Percentiles rank a stretch among this genome's conserved stretches.
Conservation (phyloP, 2,888 invertebrate genomes). For the Mesorhabditis spiculigera region DNA sequence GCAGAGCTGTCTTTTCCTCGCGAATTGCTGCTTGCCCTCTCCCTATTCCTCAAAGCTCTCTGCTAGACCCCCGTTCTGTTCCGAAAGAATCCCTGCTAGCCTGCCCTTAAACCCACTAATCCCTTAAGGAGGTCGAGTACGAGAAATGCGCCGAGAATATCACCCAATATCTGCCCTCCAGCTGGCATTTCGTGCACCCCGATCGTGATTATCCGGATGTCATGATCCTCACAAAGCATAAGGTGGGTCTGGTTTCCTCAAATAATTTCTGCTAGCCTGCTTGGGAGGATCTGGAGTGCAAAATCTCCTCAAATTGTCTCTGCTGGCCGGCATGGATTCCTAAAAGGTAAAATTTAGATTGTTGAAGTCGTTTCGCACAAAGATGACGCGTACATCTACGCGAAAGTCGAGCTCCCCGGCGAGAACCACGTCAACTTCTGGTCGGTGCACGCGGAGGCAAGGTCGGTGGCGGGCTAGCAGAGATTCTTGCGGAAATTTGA, state of each 20-base stretch:
- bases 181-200: slow-evolving; percentile 17
- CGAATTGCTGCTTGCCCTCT: too few relatives aligned
- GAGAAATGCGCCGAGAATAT: slow-evolving; percentile 8
- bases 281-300: too few relatives aligned
- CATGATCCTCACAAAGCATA: slow-evolving; percentile 40
- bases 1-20: too few relatives aligned
- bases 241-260: slow-evolving; percentile 10
- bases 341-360: not conserved
- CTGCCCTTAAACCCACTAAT: not conserved
- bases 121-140: slow-evolving; percentile 17
- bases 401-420: not conserved
- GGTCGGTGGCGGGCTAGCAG: too few relatives aligned
- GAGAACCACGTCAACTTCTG: not conserved
- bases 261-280: too few relatives aligned
- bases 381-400: not conserved
- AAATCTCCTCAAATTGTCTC: too few relatives aligned
- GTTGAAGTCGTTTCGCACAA: not conserved
- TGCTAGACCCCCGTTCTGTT: too few relatives aligned
- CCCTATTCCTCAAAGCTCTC: too few relatives aligned
- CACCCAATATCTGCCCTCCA: slow-evolving; percentile 1
- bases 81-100: too few relatives aligned
- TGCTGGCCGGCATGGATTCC: too few relatives aligned
- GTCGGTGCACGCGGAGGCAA: slow-evolving; percentile 18
- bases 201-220: slow-evolving; percentile 33
- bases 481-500: too few relatives aligned